Conservation (phyloP, 2,113 vertebrate genomes). For the Equus quagga region DNA sequence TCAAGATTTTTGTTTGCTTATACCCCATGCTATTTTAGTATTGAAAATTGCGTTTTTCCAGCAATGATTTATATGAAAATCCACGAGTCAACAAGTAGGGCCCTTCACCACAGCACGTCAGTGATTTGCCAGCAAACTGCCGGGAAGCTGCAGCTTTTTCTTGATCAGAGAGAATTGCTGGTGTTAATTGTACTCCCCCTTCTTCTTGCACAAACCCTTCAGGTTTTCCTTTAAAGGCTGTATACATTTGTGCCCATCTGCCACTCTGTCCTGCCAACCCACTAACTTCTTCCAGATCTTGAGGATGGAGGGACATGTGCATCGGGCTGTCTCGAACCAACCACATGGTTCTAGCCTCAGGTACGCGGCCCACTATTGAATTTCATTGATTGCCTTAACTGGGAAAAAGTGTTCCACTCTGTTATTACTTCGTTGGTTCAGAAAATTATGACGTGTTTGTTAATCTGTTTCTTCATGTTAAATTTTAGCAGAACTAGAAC, state of each 20-base stretch:
- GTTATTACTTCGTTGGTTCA: neutral
- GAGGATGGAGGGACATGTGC: constrained; percentile 32
- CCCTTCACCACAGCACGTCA: neutral
- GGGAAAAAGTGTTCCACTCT: neutral
- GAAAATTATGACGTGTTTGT: neutral
- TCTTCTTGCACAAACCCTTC: neutral
- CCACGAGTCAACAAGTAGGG: fast-evolving
- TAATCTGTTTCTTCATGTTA: neutral
- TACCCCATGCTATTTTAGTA: neutral
- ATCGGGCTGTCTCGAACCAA: constrained; percentile 16
- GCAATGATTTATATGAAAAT: neutral
- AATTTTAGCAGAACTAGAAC: neutral
- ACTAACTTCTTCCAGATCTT: constrained; percentile 65
- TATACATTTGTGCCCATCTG: neutral
- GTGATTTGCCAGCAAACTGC: neutral
- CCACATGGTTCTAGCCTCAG: neutral
- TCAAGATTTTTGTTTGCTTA: neutral
- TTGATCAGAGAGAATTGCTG: neutral
- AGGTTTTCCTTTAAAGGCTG: neutral
- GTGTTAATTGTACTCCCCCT: neutral
- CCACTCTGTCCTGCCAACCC: neutral
- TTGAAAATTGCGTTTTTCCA: neutral
- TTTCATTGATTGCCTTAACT: neutral
- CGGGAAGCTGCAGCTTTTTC: neutral
- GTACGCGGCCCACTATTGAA: neutral